Evolutionary conservation across 2,888 invertebrate species (phyloP).

Genomic region (Macrosoma leucophasiata): DNA sequence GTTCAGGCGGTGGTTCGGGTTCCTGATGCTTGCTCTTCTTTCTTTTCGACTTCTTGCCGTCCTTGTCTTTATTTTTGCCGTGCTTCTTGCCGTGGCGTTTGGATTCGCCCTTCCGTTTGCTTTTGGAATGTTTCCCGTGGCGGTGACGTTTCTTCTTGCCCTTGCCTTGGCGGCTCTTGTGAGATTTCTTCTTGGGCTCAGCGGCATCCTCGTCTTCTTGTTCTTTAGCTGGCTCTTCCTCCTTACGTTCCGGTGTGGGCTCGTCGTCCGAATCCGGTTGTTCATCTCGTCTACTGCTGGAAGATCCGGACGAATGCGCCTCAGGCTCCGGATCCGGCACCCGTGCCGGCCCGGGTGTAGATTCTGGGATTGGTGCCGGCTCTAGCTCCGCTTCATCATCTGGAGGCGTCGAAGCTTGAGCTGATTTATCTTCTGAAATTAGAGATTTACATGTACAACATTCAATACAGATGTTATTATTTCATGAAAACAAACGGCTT

Average conservation of each 20-base stretch:
- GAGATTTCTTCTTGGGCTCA: conserved; percentile 56
- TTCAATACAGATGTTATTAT: no score
- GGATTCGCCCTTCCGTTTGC: conserved; percentile 40
- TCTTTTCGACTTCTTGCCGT: conserved; percentile 67
- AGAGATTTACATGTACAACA: no score
- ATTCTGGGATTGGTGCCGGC: conserved; percentile 14
- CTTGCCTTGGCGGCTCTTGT: conserved; percentile 56
- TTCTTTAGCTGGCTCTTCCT: conserved; percentile 20
- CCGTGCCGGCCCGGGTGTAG: conserved; percentile 3
- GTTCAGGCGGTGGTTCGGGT: conserved; percentile 29
- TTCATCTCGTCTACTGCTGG: conserved; percentile 21
- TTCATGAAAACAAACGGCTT: no score
- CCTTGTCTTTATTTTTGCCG: conserved; percentile 55
- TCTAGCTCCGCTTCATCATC: conserved; percentile 6
- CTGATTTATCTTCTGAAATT: no score
- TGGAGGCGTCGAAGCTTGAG: no score
- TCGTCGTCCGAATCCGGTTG: conserved; percentile 10
- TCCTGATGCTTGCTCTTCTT: conserved; percentile 59
- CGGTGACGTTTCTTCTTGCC: conserved; percentile 62
- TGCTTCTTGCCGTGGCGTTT: conserved; percentile 54
- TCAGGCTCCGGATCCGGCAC: conserved; percentile 4
- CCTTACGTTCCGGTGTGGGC: conserved; percentile 5
- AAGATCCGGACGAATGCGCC: no score
- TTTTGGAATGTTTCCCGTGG: conserved; percentile 68
- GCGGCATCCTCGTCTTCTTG: conserved; percentile 24